Conservation (phyloP, 2,113 vertebrate genomes). For the Oncorhynchus kisutch region DNA sequence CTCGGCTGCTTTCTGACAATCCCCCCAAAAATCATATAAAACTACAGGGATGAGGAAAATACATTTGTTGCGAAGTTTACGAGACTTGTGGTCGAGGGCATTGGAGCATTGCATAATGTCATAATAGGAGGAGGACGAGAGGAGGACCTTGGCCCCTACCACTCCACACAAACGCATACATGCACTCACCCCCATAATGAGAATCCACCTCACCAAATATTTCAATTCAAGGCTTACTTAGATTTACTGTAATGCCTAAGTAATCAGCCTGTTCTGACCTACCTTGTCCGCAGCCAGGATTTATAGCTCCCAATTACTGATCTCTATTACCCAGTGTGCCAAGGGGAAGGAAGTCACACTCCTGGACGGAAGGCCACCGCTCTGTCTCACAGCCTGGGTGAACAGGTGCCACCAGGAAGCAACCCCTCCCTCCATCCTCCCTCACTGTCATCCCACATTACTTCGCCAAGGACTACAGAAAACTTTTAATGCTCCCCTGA, state of each 20-base stretch:
- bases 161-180: conserved; percentile 49
- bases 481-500: conserved; percentile 38
- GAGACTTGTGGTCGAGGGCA: conserved; percentile 49
- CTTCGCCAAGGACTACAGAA: conserved; percentile 16
- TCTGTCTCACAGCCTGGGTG: conserved; percentile 48
- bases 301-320: conserved; percentile 77
- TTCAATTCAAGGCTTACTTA: conserved; percentile 62
- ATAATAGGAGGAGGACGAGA: conserved; percentile 21
- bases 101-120: conserved; percentile 50
- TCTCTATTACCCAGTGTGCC: conserved; percentile 69
- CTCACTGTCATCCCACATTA: conserved; percentile 30
- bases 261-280: conserved; percentile 78
- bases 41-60: conserved; percentile 52
- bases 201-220: conserved; percentile 63
- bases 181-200: conserved; percentile 61
- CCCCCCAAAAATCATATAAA: conserved; percentile 50
- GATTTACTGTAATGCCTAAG: conserved; percentile 74
- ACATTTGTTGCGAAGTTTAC: conserved; percentile 66
- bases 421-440: conserved; percentile 23
- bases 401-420: conserved; percentile 48
- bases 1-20: conserved; percentile 13
- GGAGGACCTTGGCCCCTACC: conserved; percentile 64
- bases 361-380: conserved; percentile 46
- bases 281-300: conserved; percentile 73
- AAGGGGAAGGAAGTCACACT: conserved; percentile 59